A percentile compares a stretch with the other conserved stretches of the same genome.
phyloP scores from a whole-genome alignment of 2,797 vertebrate species.

The Adrianichthys oophorus region DNA sequence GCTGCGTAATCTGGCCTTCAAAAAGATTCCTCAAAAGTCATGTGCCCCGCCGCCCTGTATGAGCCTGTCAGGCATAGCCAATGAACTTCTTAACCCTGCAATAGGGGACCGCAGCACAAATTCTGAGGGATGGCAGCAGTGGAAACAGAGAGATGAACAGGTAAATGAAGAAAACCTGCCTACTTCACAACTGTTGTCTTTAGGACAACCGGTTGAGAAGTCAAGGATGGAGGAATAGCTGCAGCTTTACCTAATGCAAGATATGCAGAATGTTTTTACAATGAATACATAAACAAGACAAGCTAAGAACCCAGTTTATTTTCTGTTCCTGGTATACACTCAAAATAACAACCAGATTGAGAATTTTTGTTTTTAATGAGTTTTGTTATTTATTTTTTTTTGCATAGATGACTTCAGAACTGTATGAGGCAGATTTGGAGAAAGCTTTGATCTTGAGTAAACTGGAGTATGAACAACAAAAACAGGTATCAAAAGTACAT shows the following conservation, averaged over 20 bases:
- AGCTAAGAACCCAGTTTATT: no score
- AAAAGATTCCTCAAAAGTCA: conserved; percentile 92
- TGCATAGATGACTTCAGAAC: conserved; percentile 87
- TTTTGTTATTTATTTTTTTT: conserved; percentile 4
- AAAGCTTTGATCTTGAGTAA: conserved; percentile 93
- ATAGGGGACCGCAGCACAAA: conserved; percentile 62
- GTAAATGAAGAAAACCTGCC: conserved; percentile 55
- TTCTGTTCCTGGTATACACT: no score
- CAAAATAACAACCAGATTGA: no score
- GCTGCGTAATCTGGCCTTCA: conserved; percentile 94
- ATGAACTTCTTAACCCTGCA: conserved; percentile 77
- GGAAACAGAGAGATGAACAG: conserved; percentile 93
- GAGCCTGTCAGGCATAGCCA: conserved; percentile 77
- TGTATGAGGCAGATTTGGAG: conserved; percentile 94
- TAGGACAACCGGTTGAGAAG: not conserved
- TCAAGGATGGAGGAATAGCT: not conserved
- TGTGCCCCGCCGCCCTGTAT: conserved; percentile 57
- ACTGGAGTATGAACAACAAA: conserved; percentile 89
- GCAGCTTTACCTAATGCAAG: not conserved
- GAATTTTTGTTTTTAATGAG: not conserved
- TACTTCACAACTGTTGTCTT: not conserved
- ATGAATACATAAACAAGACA: not conserved
- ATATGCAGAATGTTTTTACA: not conserved
- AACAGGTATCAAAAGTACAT: conserved; percentile 76
- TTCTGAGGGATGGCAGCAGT: conserved; percentile 90